Percentiles rank a stretch among this genome's conserved stretches.
Evolutionary conservation across 2,888 invertebrate species (phyloP).

Genomic region (Pedicia rivosa): DNA sequence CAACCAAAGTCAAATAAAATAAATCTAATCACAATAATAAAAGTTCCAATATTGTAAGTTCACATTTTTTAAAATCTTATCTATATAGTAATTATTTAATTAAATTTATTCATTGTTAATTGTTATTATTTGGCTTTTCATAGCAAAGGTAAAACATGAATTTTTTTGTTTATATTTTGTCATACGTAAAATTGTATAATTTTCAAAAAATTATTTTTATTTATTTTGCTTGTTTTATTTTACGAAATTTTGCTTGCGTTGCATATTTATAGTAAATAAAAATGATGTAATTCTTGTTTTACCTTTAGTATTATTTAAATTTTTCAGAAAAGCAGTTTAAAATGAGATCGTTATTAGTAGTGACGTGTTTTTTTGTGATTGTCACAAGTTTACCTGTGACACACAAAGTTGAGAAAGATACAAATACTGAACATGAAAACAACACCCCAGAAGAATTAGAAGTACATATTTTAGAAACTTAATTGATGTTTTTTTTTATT

Average conservation of each 20-base stretch:
- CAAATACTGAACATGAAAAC: background rate
- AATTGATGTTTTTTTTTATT: background rate
- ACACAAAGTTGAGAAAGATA: slow-evolving; percentile 1
- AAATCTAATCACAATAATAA: too few relatives aligned
- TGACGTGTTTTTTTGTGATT: slow-evolving; percentile 4
- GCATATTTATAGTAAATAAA: background rate
- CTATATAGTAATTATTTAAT: too few relatives aligned
- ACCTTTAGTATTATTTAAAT: background rate
- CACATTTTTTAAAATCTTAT: too few relatives aligned
- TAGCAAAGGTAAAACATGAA: too few relatives aligned
- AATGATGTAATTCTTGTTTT: background rate
- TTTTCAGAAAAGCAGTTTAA: background rate
- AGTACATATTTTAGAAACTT: background rate
- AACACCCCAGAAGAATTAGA: background rate
- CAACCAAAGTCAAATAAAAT: too few relatives aligned
- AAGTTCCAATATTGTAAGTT: too few relatives aligned
- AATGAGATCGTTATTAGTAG: slow-evolving; percentile 1
- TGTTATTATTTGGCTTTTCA: too few relatives aligned
- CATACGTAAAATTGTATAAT: too few relatives aligned
- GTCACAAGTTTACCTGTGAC: slow-evolving; percentile 3
- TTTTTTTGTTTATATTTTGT: too few relatives aligned
- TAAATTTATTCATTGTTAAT: too few relatives aligned
- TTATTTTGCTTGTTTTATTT: too few relatives aligned
- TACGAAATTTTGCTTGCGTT: slow-evolving; percentile 16
- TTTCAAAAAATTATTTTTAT: too few relatives aligned